Percentiles rank a stretch among this genome's conserved stretches.
Evolutionary conservation across 1,140 invertebrate species (phyloP).

Genomic region (Tetranychus cinnabarinus): DNA sequence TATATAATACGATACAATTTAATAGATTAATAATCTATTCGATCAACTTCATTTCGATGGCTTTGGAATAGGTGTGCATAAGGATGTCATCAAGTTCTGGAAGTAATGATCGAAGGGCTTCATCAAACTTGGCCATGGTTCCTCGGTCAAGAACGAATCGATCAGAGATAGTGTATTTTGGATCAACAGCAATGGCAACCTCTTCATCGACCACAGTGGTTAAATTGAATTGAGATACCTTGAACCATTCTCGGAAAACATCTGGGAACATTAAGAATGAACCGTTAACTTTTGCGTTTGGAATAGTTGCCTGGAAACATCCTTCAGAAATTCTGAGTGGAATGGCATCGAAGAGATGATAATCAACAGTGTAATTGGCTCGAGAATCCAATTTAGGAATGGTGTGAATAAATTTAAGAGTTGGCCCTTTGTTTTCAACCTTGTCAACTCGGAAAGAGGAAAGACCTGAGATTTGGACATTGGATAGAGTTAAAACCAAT

Average conservation of each 20-base stretch:
- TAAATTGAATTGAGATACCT: neutral
- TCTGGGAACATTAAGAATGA: constrained; percentile 1
- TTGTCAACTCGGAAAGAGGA: neutral
- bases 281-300: constrained; percentile 2
- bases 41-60: constrained; percentile 1
- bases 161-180: neutral
- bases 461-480: neutral
- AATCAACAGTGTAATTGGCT: constrained; percentile 4
- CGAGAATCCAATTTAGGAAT: neutral
- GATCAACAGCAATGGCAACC: neutral
- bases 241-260: neutral
- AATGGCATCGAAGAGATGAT: constrained; percentile 2
- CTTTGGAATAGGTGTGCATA: neutral
- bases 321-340: neutral
- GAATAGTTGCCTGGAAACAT: neutral
- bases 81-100: neutral
- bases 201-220: neutral
- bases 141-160: neutral
- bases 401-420: neutral
- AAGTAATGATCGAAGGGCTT: neutral
- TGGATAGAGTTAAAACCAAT: neutral
- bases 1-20: too few species aligned
- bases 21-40: neutral
- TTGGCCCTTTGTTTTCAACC: neutral
- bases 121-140: neutral